Conservation (phyloP, 2,797 vertebrate species). For the Sorex maritimensis region DNA sequence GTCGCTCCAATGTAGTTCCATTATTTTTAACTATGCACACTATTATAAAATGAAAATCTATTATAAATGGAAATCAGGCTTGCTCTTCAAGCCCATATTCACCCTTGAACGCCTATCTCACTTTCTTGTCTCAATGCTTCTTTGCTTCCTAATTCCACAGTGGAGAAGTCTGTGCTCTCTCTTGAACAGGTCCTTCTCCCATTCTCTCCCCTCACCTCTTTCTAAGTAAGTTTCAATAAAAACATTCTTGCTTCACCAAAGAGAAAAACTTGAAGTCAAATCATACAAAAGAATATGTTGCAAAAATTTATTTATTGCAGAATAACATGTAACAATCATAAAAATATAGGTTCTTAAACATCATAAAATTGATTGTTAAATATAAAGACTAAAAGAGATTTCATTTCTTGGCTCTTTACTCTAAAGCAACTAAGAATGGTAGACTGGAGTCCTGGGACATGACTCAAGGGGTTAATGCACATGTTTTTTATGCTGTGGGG, state of each 20-base stretch:
- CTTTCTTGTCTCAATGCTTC: no score
- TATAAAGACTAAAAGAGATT: neutral
- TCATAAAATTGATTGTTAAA: conserved; percentile 58
- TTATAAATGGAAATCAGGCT: conserved; percentile 48
- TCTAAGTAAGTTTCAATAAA: no score
- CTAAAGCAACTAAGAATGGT: conserved; percentile 56
- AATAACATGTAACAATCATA: conserved; percentile 51
- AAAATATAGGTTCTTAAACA: conserved; percentile 53
- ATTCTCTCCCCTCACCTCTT: no score
- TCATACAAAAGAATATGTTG: conserved; percentile 57
- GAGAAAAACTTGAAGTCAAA: no score
- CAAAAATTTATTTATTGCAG: conserved; percentile 54
- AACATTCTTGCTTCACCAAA: no score
- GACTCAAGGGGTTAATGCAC: no score
- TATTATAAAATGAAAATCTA: conserved; percentile 43
- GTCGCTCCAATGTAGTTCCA: neutral
- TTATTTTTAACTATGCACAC: conserved; percentile 71
- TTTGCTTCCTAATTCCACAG: no score
- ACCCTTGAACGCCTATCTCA: no score
- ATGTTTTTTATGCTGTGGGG: no score
- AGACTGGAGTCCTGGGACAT: neutral
- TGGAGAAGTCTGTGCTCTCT: no score
- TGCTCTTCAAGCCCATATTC: no score
- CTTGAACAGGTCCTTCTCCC: no score
- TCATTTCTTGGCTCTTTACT: conserved; percentile 40